Conservation (phyloP, 2,113 vertebrate species). For the Channa maculata region DNA sequence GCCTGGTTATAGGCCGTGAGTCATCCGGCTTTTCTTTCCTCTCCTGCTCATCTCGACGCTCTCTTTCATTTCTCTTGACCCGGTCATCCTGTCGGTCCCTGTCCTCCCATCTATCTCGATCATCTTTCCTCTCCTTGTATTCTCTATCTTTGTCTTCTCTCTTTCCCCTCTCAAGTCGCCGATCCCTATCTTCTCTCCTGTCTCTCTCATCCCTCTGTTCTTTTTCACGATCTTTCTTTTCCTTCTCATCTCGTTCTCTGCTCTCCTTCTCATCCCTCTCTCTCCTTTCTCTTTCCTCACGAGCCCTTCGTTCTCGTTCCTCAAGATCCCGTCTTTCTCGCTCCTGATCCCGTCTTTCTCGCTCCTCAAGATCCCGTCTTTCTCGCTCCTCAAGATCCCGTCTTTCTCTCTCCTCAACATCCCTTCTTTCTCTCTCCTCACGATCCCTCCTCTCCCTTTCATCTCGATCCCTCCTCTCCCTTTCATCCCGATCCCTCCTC, state of each 20-base stretch:
- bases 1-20: slow-evolving; percentile 26
- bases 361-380: slow-evolving; percentile 27
- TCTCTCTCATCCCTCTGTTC: slow-evolving; percentile 19
- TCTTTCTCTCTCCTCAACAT: slow-evolving; percentile 45
- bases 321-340: slow-evolving; percentile 16
- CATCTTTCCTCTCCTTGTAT: slow-evolving; percentile 33
- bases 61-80: background rate
- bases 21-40: slow-evolving; percentile 53
- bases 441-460: slow-evolving; percentile 43
- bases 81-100: slow-evolving; percentile 32
- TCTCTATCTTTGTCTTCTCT: slow-evolving; percentile 35
- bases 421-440: slow-evolving; percentile 27
- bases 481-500: slow-evolving; percentile 24
- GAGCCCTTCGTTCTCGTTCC: slow-evolving; percentile 3
- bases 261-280: slow-evolving; percentile 34
- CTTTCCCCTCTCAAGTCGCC: background rate
- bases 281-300: slow-evolving; percentile 21
- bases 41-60: slow-evolving; percentile 36
- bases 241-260: slow-evolving; percentile 9
- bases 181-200: slow-evolving; percentile 15
- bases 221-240: slow-evolving; percentile 11
- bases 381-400: slow-evolving; percentile 42
- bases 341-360: slow-evolving; percentile 6
- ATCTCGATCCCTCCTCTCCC: slow-evolving; percentile 28
- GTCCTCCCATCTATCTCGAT: slow-evolving; percentile 50